These are phyloP conservation scores for Macrotis lagotis DNA, from an alignment of 2,113 vertebrate genomes.

Conservation along the genomic window DNA sequence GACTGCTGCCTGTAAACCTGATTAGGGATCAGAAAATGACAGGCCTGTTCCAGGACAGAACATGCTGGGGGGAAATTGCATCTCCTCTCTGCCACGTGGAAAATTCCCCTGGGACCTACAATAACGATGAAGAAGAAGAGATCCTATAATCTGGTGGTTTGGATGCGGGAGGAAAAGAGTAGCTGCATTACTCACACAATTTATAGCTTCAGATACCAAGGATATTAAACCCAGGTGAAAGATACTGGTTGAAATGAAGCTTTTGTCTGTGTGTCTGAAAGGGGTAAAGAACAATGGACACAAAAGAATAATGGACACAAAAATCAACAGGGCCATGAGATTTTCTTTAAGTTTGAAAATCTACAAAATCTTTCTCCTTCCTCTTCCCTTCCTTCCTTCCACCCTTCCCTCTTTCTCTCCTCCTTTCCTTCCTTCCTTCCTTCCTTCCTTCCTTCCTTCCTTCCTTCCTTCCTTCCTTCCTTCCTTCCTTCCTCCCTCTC, in stretches of 20 bases:
- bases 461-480: no score
- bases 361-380: neutral
- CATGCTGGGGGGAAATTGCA: neutral
- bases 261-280: neutral
- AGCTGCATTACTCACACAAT: neutral
- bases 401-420: neutral
- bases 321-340: neutral
- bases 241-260: neutral
- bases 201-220: neutral
- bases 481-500: neutral
- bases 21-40: neutral
- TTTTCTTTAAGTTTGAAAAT: neutral
- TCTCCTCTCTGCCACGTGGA: neutral
- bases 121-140: constrained; percentile 1
- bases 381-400: no score
- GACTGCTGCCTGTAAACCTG: neutral
- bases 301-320: neutral
- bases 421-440: neutral
- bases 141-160: neutral
- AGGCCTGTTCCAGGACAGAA: neutral
- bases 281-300: neutral
- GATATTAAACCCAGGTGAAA: neutral
- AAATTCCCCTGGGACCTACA: neutral
- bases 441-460: neutral
- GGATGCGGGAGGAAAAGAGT: neutral